Conservation (phyloP, 1,140 invertebrate species). For the Cydia splendana region DNA sequence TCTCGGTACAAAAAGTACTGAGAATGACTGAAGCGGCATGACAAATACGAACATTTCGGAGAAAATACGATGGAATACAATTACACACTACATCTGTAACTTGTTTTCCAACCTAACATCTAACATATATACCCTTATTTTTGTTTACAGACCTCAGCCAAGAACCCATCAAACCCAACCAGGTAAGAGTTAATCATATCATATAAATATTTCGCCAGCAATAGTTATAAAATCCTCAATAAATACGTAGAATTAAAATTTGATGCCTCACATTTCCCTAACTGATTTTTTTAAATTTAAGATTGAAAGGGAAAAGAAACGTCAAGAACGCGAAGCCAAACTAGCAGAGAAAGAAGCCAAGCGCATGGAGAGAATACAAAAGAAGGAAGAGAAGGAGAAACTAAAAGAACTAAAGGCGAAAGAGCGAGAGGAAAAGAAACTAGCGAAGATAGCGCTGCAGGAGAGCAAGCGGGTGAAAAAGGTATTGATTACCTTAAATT, state of each 20-base stretch:
- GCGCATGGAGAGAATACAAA: constrained; percentile 81
- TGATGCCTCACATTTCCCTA: background rate
- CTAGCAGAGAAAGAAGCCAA: constrained; percentile 82
- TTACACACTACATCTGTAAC: too few relatives aligned
- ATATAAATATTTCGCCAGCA: background rate
- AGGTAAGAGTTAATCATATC: constrained; percentile 48
- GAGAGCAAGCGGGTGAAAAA: constrained; percentile 71
- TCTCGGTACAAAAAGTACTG: too few relatives aligned
- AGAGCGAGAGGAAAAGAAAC: constrained; percentile 74
- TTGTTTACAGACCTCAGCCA: constrained; percentile 60
- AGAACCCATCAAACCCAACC: constrained; percentile 58
- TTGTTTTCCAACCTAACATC: background rate
- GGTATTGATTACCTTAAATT: constrained; percentile 24
- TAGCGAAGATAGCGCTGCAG: constrained; percentile 65
- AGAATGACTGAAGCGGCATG: too few relatives aligned
- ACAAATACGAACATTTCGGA: too few relatives aligned
- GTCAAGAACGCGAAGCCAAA: constrained; percentile 73
- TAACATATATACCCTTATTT: constrained; percentile 26
- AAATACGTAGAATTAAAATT: too few relatives aligned
- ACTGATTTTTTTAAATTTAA: constrained; percentile 40
- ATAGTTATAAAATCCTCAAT: too few relatives aligned
- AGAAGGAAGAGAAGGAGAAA: constrained; percentile 82
- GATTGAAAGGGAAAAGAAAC: constrained; percentile 72
- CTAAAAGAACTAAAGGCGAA: constrained; percentile 79
- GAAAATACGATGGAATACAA: too few relatives aligned